Base-by-base conservation (phyloP, 2,888 invertebrate species). In the Dugesia japonica region DNA sequence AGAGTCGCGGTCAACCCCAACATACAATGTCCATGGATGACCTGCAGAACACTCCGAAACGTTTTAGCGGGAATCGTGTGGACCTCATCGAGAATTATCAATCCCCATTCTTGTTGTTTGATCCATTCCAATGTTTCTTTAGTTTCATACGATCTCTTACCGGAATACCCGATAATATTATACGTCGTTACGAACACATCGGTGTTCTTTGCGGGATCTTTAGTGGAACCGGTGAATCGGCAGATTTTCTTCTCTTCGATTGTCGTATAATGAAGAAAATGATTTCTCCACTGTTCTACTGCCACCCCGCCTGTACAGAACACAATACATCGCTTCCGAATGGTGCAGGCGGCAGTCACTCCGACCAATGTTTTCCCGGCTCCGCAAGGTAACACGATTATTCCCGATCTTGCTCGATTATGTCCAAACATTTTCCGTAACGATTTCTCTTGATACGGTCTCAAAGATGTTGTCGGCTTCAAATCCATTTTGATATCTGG, bases 11-110 rank as follows among this genome's bases (percentile, higher is more conserved):
- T 99, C 74, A 99, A 87, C 77, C 94, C 91, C 0, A 98, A 87
- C 84, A 99, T 99, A 83, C 94, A 94, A 85, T 99, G 98, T 0
- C 94, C 92, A 84, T 95, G 95, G 17, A 98, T 97, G 76, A 97
- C 90, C 1, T 97, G 98, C 81, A 98, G 87, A 13, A 99, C 98
- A 75, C 94, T 88, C 38, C 98, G 89, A 85, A 98, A 98, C 97
- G 98, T 99, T 88, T 95, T 95, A 72, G 98, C 98, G 17, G 98
- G 98, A 81, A 99, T 98, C 26, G 98, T 98, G 86, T 98, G 98
- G 79, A 98, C 56, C n/a, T 56, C 89, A 86, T 95, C 94, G 17
- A 95, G 86, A 72, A 95, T 90, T 88, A 95, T 91, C 71, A 95
- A 90, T 76, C 94, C 95, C 95, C 95, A 97, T 87, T 97, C 95